These are phyloP conservation scores for Sterna hirundo DNA, from an alignment of 2,113 vertebrate species.

Conservation along the genomic window DNA sequence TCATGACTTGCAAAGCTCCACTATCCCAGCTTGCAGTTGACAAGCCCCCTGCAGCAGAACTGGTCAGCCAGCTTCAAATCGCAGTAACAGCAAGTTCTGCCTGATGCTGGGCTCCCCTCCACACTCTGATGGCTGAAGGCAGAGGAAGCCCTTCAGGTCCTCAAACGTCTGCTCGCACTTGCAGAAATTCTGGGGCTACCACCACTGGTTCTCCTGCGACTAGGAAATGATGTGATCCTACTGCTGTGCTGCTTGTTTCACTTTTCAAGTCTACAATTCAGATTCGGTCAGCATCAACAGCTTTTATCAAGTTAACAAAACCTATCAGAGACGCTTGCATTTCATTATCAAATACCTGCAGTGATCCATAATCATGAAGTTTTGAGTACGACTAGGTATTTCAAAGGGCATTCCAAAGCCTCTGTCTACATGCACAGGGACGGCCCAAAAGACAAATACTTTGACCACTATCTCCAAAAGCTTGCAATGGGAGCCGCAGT, in stretches of 20 bases:
- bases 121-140: not conserved
- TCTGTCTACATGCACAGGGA: not conserved
- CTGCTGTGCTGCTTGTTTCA: not conserved
- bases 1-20: not conserved
- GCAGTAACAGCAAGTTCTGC: not conserved
- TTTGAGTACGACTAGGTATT: not conserved
- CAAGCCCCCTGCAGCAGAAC: not conserved
- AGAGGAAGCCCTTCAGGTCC: not conserved
- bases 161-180: not conserved
- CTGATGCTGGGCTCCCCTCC: not conserved
- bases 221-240: not conserved
- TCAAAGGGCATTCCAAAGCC: not conserved
- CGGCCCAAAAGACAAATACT: not conserved
- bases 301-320: slow-evolving; percentile 18
- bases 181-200: not conserved
- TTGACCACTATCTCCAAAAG: not conserved
- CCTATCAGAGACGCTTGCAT: not conserved
- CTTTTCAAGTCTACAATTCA: slow-evolving; percentile 32
- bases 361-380: not conserved
- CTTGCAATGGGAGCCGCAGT: not conserved
- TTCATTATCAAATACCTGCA: not conserved
- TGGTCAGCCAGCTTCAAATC: not conserved
- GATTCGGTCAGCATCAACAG: not conserved
- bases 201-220: not conserved
- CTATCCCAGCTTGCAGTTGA: not conserved